These are phyloP conservation scores for Notospermus geniculatus DNA, from an alignment of 1,140 invertebrate genomes.

Conservation along the genomic window DNA sequence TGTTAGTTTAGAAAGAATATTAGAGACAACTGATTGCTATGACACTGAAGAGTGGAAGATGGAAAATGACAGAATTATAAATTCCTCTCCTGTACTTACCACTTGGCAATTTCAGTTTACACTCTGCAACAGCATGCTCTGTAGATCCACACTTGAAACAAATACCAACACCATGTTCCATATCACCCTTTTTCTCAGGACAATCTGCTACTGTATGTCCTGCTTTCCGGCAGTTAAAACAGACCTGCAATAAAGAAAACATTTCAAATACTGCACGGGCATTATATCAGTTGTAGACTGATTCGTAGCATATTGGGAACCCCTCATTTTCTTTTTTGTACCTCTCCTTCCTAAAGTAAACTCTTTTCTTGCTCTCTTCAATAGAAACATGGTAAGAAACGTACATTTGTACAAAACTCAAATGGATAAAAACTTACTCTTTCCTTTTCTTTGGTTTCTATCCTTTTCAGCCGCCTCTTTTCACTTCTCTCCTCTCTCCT, in stretches of 20 bases:
- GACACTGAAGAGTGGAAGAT: too few species aligned
- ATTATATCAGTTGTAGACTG: too few species aligned
- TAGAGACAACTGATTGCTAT: too few species aligned
- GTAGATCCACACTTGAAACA: conserved; percentile 59
- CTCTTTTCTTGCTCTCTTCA: neutral
- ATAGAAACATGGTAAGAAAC: neutral
- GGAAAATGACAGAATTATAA: too few species aligned
- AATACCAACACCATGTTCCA: conserved; percentile 47
- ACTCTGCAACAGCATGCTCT: conserved; percentile 49
- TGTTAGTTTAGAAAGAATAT: too few species aligned
- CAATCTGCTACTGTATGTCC: conserved; percentile 80
- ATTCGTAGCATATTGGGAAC: neutral
- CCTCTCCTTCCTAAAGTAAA: neutral
- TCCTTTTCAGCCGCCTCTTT: conserved; percentile 16
- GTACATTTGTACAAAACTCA: neutral
- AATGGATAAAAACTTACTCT: conserved; percentile 3
- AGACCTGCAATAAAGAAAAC: conserved; percentile 55
- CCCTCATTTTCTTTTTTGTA: neutral
- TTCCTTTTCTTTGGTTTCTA: conserved; percentile 1
- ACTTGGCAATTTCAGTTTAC: conserved; percentile 56
- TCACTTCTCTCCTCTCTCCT: conserved; percentile 14
- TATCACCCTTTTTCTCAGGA: conserved; percentile 62
- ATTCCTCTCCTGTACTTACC: conserved; percentile 34
- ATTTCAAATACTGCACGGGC: too few species aligned
- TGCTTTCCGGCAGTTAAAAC: conserved; percentile 67